Evolutionary conservation across 2,888 invertebrate species (phyloP).

Genomic region (Philereme vetulata): DNA sequence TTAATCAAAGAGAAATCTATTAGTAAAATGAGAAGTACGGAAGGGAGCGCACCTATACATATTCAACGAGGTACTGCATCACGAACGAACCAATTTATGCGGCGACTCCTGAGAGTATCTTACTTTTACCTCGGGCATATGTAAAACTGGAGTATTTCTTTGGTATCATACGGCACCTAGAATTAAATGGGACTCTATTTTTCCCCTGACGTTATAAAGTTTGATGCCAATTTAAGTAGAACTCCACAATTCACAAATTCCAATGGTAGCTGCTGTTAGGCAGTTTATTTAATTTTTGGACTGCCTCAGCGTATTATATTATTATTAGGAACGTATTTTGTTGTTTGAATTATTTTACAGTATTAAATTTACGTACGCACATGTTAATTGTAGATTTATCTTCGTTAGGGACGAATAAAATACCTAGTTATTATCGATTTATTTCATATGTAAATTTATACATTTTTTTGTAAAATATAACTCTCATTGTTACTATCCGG

Average conservation of each 20-base stretch:
- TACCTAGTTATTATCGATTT: too few species aligned
- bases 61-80: conserved; percentile 83
- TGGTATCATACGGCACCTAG: conserved; percentile 71
- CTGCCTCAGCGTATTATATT: too few species aligned
- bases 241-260: background rate
- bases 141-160: conserved; percentile 80
- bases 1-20: conserved; percentile 84
- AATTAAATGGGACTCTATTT: conserved; percentile 48
- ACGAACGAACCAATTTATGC: conserved; percentile 82
- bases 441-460: too few species aligned
- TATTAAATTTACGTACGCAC: too few species aligned
- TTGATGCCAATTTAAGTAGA: background rate
- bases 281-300: background rate
- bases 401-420: too few species aligned
- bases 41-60: conserved; percentile 83
- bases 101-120: conserved; percentile 77
- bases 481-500: conserved; percentile 14
- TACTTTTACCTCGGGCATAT: conserved; percentile 78
- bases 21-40: conserved; percentile 84
- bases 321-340: too few species aligned
- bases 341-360: too few species aligned
- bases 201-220: conserved; percentile 37
- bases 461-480: background rate
- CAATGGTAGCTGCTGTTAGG: background rate
- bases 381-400: too few species aligned